Percentiles rank a stretch among this genome's conserved stretches.
These are phyloP conservation scores for Hirudinaria manillensis DNA, from an alignment of 2,888 invertebrate genomes.

Conservation along the genomic window DNA sequence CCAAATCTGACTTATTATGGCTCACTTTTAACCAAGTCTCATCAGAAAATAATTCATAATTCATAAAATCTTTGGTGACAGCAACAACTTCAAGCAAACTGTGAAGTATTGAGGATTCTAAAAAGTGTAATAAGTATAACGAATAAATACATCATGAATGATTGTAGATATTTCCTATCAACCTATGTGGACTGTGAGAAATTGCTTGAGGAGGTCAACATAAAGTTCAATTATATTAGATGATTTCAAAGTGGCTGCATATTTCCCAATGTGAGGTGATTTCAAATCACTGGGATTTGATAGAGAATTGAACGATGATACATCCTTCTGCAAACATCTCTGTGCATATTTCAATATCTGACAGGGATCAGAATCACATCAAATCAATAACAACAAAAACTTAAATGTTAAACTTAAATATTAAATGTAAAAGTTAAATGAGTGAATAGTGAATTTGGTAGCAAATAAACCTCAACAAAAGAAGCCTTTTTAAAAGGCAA, in stretches of 20 bases:
- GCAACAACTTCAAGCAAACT: constrained; percentile 79
- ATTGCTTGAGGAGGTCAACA: constrained; percentile 1
- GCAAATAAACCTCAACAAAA: constrained; percentile 12
- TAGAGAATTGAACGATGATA: neutral
- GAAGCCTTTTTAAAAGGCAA: constrained; percentile 18
- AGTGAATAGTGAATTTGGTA: too few relatives aligned
- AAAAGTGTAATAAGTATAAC: neutral
- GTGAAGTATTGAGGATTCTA: constrained; percentile 57
- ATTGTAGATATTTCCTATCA: neutral
- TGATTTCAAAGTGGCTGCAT: neutral
- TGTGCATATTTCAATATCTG: neutral
- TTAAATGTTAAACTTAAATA: constrained; percentile 47
- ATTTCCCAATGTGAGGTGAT: neutral
- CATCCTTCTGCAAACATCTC: constrained; percentile 10
- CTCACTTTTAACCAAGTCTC: constrained; percentile 62
- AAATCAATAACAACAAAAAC: constrained; percentile 53
- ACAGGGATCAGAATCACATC: neutral
- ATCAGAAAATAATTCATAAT: constrained; percentile 63
- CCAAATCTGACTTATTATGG: constrained; percentile 6
- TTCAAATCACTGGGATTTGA: neutral
- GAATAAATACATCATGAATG: neutral
- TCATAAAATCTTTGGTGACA: constrained; percentile 68
- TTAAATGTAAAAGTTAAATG: constrained; percentile 61
- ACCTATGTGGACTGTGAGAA: constrained; percentile 1
- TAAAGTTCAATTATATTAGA: neutral